phyloP scores from a whole-genome alignment of 2,797 vertebrate species.

The Neostethus bicornis region DNA sequence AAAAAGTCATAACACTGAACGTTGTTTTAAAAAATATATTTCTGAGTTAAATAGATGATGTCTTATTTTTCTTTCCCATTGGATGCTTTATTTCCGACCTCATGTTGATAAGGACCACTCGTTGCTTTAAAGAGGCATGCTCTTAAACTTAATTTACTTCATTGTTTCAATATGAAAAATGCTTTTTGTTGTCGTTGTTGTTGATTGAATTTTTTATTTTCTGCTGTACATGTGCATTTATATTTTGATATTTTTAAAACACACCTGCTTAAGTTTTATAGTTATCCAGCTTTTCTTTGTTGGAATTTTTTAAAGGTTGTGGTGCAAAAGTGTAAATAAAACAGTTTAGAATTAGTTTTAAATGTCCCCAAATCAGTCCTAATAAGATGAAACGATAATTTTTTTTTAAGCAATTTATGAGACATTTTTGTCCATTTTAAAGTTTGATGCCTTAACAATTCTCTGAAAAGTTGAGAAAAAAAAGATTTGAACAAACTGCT shows the following conservation, averaged over 20 bases:
- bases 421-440: neutral
- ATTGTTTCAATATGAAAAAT: constrained; percentile 11
- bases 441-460: neutral
- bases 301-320: neutral
- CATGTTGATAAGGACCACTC: constrained; percentile 14
- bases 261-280: constrained; percentile 44
- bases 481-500: neutral
- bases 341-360: neutral
- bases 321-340: neutral
- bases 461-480: neutral
- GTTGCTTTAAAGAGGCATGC: constrained; percentile 11
- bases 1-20: constrained; percentile 72
- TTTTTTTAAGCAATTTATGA: neutral
- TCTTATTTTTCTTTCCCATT: constrained; percentile 27
- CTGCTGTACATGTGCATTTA: constrained; percentile 1
- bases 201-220: constrained; percentile 9
- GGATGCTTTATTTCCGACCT: constrained; percentile 9
- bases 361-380: neutral
- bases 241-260: constrained; percentile 18
- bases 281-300: constrained; percentile 5
- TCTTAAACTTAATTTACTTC: constrained; percentile 28
- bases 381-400: neutral
- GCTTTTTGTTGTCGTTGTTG: neutral
- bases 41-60: constrained; percentile 40
- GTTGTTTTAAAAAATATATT: constrained; percentile 29